Percentiles rank a stretch among this genome's conserved stretches.
phyloP scores from a whole-genome alignment of 2,888 invertebrate genomes.

The Diabrotica balteata region DNA sequence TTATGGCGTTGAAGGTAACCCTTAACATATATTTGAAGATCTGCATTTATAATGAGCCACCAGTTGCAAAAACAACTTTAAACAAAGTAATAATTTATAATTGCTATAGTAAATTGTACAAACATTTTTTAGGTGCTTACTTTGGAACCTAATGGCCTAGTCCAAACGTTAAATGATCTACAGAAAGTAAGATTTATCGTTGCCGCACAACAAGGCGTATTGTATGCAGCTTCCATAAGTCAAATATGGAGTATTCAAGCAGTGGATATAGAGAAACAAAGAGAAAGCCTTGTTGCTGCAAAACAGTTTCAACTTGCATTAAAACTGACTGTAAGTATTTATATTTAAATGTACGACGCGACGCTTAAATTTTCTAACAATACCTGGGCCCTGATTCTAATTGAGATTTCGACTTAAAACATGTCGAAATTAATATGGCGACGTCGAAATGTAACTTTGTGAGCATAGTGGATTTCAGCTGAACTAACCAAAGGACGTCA shows the following conservation, averaged over 20 bases:
- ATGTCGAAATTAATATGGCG: too few species aligned
- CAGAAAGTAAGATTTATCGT: constrained; percentile 78
- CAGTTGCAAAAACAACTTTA: too few species aligned
- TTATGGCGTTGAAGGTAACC: too few species aligned
- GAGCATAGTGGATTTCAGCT: too few species aligned
- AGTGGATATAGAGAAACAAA: constrained; percentile 83
- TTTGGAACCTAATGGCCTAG: constrained; percentile 78
- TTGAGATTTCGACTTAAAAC: too few species aligned
- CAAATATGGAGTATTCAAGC: constrained; percentile 89
- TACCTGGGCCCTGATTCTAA: too few species aligned
- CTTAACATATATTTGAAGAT: too few species aligned
- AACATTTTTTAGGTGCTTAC: constrained; percentile 70
- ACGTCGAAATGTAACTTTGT: too few species aligned
- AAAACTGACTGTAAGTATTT: constrained; percentile 78
- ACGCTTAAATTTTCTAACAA: too few species aligned
- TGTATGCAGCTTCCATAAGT: constrained; percentile 87
- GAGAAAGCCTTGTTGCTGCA: constrained; percentile 81
- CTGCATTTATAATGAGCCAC: too few species aligned
- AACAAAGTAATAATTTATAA: too few species aligned
- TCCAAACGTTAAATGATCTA: constrained; percentile 82
- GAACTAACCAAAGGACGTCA: too few species aligned
- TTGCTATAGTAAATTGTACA: constrained; percentile 9
- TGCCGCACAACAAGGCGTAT: constrained; percentile 74
- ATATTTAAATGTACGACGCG: neutral
- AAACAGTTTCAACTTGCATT: constrained; percentile 95